Evolutionary conservation across 2,888 invertebrate genomes (phyloP).

Genomic region (Eudemis profundana): DNA sequence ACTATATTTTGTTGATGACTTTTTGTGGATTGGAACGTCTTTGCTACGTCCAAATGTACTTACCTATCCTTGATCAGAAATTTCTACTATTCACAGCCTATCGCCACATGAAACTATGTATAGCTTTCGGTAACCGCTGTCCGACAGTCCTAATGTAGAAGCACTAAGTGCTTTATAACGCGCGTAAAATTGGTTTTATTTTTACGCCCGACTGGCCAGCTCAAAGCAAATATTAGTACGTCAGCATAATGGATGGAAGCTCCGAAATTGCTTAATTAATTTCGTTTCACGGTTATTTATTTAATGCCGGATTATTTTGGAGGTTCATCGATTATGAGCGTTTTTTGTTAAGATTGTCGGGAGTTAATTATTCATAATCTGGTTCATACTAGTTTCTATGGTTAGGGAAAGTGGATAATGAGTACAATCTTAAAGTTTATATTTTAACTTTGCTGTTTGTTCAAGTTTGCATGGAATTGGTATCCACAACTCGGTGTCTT

Average conservation of each 20-base stretch:
- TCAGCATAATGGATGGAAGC: constrained; percentile 32
- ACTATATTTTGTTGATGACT: too few species aligned
- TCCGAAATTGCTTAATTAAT: constrained; percentile 42
- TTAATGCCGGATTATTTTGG: constrained; percentile 28
- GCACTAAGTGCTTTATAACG: constrained; percentile 44
- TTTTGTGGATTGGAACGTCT: too few species aligned
- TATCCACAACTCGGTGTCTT: too few species aligned
- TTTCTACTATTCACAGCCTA: too few species aligned
- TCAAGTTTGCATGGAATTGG: too few species aligned
- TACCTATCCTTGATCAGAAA: too few species aligned
- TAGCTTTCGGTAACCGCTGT: constrained; percentile 1
- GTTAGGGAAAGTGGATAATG: neutral
- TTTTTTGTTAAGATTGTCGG: constrained; percentile 5
- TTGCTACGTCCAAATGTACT: too few species aligned
- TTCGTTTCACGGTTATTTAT: constrained; percentile 36
- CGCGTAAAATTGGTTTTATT: constrained; percentile 43
- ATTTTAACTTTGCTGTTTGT: too few species aligned
- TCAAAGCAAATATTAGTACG: constrained; percentile 34
- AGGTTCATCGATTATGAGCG: constrained; percentile 22
- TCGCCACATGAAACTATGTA: neutral
- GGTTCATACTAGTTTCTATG: neutral
- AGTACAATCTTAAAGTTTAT: too few species aligned
- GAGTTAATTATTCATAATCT: neutral
- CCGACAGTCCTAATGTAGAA: constrained; percentile 20
- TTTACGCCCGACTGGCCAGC: constrained; percentile 32